Conservation (phyloP, 2,888 invertebrate genomes). For the Ecliptopera silaceata region DNA sequence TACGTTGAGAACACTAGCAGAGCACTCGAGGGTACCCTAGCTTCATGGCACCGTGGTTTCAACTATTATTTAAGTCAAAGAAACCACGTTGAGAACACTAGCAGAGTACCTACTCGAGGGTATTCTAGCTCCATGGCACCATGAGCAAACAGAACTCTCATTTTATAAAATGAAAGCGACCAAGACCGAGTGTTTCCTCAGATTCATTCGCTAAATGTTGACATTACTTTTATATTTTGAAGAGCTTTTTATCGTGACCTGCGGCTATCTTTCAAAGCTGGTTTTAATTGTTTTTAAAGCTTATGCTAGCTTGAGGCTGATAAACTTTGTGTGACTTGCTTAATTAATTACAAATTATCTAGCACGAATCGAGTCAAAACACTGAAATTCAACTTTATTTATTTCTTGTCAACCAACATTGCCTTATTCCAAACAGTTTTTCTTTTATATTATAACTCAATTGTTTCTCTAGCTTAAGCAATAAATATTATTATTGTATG, state of each 20-base stretch:
- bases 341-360: background rate
- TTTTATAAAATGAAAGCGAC: constrained; percentile 47
- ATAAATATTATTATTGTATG: too few relatives aligned
- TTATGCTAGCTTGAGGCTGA: background rate
- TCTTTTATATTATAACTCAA: too few relatives aligned
- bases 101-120: background rate
- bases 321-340: background rate
- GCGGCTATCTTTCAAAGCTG: constrained; percentile 14
- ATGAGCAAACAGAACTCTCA: constrained; percentile 45
- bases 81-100: background rate
- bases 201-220: constrained; percentile 31
- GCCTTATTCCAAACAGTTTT: too few relatives aligned
- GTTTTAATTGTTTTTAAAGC: constrained; percentile 2
- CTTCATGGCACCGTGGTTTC: too few relatives aligned
- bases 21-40: too few relatives aligned
- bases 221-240: constrained; percentile 29
- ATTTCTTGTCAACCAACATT: too few relatives aligned
- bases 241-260: constrained; percentile 7
- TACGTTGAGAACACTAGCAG: too few relatives aligned
- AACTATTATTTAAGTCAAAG: background rate
- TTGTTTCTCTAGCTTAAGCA: too few relatives aligned
- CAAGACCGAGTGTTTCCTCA: constrained; percentile 36
- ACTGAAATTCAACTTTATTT: too few relatives aligned
- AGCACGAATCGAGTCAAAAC: background rate
- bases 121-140: constrained; percentile 19